These are phyloP conservation scores for Cinclus mexicanus DNA, from an alignment of 2,113 vertebrate species.

Conservation along the genomic window DNA sequence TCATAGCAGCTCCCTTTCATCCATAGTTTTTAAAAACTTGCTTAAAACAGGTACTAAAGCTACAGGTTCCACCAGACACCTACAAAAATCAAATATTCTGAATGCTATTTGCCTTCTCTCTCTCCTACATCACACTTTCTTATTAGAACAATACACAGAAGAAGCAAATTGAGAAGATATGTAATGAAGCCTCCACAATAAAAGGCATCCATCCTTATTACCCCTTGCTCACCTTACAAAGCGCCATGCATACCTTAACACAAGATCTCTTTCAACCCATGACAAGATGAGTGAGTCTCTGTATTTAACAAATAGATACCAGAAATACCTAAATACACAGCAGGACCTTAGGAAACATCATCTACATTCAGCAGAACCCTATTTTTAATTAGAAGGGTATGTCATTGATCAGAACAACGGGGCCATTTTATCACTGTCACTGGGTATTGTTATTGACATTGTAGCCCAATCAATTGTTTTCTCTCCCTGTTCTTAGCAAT, in stretches of 20 bases:
- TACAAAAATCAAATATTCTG: not conserved
- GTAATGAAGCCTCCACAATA: not conserved
- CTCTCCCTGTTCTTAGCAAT: not conserved
- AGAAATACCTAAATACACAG: conserved; percentile 15
- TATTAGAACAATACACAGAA: not conserved
- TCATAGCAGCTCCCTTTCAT: not conserved
- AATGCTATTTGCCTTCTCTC: not conserved
- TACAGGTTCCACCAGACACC: not conserved
- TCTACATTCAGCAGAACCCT: not conserved
- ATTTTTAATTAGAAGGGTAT: conserved; percentile 32
- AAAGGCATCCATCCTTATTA: not conserved
- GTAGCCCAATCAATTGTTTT: conserved; percentile 16
- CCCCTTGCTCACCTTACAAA: not conserved
- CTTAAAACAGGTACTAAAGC: not conserved
- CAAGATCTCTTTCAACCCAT: not conserved
- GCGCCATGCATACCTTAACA: rapidly evolving
- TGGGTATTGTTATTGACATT: conserved; percentile 34
- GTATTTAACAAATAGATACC: not conserved
- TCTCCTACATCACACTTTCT: not conserved
- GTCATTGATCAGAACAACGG: not conserved
- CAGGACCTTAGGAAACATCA: not conserved
- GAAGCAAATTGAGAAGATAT: not conserved
- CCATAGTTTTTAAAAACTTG: not conserved
- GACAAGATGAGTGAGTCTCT: not conserved
- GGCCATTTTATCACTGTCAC: conserved; percentile 24